phyloP scores from a whole-genome alignment of 2,113 vertebrate species.

The Petaurus breviceps region DNA sequence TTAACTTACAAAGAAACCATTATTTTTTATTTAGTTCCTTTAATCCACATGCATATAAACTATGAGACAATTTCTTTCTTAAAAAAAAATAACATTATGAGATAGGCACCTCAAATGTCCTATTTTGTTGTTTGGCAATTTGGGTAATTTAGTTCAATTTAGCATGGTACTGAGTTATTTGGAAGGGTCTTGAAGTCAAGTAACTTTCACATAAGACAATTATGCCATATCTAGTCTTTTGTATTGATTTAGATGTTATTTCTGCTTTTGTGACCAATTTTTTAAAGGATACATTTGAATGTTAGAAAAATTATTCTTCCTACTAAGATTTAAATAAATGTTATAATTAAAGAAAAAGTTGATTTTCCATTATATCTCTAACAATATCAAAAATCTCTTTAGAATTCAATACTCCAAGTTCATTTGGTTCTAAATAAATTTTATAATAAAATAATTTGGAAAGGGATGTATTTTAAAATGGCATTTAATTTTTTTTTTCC shows the following conservation, averaged over 20 bases:
- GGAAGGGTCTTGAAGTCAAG: neutral
- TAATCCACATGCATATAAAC: conserved; percentile 7
- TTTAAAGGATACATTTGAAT: neutral
- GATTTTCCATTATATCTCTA: conserved; percentile 10
- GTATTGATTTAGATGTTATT: neutral
- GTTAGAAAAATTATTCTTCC: neutral
- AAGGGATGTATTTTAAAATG: neutral
- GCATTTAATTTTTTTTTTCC: neutral
- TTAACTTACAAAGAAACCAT: conserved; percentile 44
- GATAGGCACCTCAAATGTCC: neutral
- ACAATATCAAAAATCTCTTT: neutral
- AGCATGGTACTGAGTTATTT: conserved; percentile 12
- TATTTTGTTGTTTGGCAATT: conserved; percentile 27
- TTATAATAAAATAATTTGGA: neutral
- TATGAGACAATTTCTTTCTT: neutral
- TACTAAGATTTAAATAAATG: neutral
- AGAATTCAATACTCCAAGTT: neutral
- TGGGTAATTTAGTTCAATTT: conserved; percentile 43
- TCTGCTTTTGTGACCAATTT: neutral
- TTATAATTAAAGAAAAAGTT: neutral
- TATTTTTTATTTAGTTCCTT: neutral
- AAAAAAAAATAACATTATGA: conserved; percentile 33
- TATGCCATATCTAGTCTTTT: neutral
- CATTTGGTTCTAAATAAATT: neutral
- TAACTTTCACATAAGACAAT: neutral